Base-by-base conservation (phyloP, 2,888 invertebrate genomes). In the Megalurothrips usitatus region DNA sequence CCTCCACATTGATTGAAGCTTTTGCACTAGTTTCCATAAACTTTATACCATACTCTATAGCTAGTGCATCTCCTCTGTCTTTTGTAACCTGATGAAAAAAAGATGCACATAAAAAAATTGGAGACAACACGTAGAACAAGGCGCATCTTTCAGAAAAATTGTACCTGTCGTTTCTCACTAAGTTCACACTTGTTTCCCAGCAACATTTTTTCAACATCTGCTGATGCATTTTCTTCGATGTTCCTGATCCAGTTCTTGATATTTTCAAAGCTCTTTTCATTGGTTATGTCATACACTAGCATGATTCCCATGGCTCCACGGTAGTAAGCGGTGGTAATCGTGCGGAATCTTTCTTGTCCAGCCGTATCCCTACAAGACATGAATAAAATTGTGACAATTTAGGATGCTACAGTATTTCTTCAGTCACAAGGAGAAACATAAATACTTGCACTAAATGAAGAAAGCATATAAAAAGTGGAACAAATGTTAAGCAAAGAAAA, bases 11-110 rank as follows among this genome's bases (percentile, higher is more conserved):
- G 87, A 97, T 94, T 87, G 97, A 96, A 84, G 96, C 94, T 89
- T 99, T 99, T 81, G 99, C 99, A 85, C 98, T 98, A 81, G 99
- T 99, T 90, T 99, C 99, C 92, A 99, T 94, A 89, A 99, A 99
- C 89, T 97, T 97, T 85, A 99, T 98, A 86, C 97, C 96, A 90
- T 99, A 98, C 89, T 99, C 99, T 86, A 97, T 92, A 83, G 98
- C 98, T 88, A 99, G 91, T 89, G 97, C 94, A 90, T 99, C 98
- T 80, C 99, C 99, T 85, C 96, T 90, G 87, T 99, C 98, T 89
- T 95, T 96, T 83, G 97, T 95, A 81, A 97, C 96, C 93, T 93
- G 84, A 0, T 93, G 84, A 0, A 83, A 82, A 75, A 49, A 49
- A 82, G 81, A 26, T 9, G 0, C 9, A 26, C 14, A 58, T 6